These are phyloP conservation scores for Hemaris fuciformis DNA, from an alignment of 2,888 invertebrate genomes.

Conservation along the genomic window DNA sequence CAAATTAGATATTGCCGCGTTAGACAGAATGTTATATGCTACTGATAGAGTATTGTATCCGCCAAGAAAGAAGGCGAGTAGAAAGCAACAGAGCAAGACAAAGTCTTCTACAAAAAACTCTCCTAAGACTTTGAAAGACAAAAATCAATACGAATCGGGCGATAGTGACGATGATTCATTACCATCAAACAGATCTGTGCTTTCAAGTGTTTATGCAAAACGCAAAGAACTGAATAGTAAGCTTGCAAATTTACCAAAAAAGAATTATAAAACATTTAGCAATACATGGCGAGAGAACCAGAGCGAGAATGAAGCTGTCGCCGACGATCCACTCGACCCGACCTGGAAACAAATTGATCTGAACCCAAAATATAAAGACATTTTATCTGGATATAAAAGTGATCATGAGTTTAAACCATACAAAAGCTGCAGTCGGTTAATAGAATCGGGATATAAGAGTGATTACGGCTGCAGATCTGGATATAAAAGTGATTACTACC, in stretches of 20 bases:
- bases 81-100: constrained; percentile 80
- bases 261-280: constrained; percentile 61
- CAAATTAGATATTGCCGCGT: constrained; percentile 79
- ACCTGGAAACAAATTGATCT: constrained; percentile 84
- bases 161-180: constrained; percentile 67
- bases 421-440: constrained; percentile 76
- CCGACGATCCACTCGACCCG: constrained; percentile 82
- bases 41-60: constrained; percentile 90
- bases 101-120: constrained; percentile 53
- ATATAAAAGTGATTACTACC: constrained; percentile 74
- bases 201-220: constrained; percentile 77
- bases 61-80: constrained; percentile 87
- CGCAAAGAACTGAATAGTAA: constrained; percentile 76
- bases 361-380: constrained; percentile 83
- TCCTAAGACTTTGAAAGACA: constrained; percentile 69
- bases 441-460: constrained; percentile 83
- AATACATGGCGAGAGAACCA: constrained; percentile 74
- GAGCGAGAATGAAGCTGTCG: constrained; percentile 77
- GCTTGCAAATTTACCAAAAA: constrained; percentile 63
- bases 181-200: constrained; percentile 63
- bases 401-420: constrained; percentile 79
- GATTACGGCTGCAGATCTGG: constrained; percentile 82
- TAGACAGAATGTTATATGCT: constrained; percentile 86
- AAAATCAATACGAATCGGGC: constrained; percentile 70
- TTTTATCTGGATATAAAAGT: constrained; percentile 83